These are phyloP conservation scores for Odontocolon sp. DNA, from an alignment of 2,888 invertebrate species.

Conservation along the genomic window DNA sequence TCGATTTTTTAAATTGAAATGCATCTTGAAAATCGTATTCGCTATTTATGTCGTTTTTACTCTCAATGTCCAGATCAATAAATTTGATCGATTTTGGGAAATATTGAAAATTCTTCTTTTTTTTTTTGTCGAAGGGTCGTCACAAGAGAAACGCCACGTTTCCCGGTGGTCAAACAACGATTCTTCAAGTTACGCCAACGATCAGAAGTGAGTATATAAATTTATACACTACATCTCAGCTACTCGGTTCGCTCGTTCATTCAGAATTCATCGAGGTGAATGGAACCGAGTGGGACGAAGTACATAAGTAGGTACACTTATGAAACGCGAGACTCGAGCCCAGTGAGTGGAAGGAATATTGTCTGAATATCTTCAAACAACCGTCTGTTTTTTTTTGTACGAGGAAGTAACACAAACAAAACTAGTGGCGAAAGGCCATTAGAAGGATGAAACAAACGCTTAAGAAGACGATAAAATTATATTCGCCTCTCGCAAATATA, in stretches of 20 bases:
- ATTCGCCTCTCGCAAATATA: background rate
- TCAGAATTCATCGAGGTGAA: constrained; percentile 35
- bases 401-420: background rate
- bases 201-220: constrained; percentile 82
- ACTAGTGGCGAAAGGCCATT: constrained; percentile 6
- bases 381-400: constrained; percentile 1
- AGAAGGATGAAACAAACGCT: background rate
- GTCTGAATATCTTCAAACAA: background rate
- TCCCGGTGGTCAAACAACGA: constrained; percentile 88
- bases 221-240: constrained; percentile 9
- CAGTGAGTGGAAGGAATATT: background rate
- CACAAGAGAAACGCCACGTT: constrained; percentile 91
- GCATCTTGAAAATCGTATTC: no score
- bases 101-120: background rate
- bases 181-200: constrained; percentile 84
- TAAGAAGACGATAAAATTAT: background rate
- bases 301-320: constrained; percentile 24
- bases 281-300: constrained; percentile 36
- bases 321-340: constrained; percentile 17
- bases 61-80: no score
- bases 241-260: constrained; percentile 3
- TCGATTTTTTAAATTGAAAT: no score
- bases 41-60: no score
- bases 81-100: no score
- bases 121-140: constrained; percentile 83